Base-by-base conservation (phyloP, 1,140 invertebrate genomes). In the Drosophila tropicalis region DNA sequence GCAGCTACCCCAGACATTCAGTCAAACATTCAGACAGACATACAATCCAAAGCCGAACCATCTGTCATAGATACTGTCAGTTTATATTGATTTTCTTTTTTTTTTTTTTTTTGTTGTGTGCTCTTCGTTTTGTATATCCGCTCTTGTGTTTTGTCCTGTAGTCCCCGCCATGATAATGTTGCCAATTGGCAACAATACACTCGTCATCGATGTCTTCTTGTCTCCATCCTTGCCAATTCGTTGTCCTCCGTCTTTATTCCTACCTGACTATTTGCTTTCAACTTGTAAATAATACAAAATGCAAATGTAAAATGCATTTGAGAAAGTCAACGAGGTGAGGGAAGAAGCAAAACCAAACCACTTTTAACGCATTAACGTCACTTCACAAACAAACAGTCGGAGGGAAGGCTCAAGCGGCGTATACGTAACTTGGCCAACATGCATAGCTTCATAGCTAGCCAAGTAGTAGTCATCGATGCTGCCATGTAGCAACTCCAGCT, bases 11-110 rank as follows among this genome's bases (percentile, higher is more conserved):
- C 44, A 60, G 36, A 7, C 79, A 74, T 39, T 2, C 36, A 39
- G 67, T 56, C 60, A 51, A 41, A 66, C 61, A 64, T 22, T 64
- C 34, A 22, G 17, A 56, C 2, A 44, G 44, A 56, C 2, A 44
- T 36, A 60, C 40, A 36, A 75, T 71, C 64, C 57, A 80, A 84
- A 83, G 65, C 62, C 67, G 68, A 64, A 73, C 74, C 84, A 89
- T 89, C 84, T 89, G 84, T 89, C 84, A 89, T 80, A 84, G 84
- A 89, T 89, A 89, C 84, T 89, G 80, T 83, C 76, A 65, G 76
- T 86, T 79, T 70, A 61, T 85, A 65, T 76, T 76, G 73, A 76
- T 76, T 76, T 76, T 55, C 39, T 19, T 51, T 61, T 7, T 39
- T 12, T 9, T 79, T 66, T 67, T 69, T 39, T 34, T 72, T 71